These are phyloP conservation scores for Ichneumoninae sp. DNA, from an alignment of 2,888 invertebrate species.

Conservation along the genomic window DNA sequence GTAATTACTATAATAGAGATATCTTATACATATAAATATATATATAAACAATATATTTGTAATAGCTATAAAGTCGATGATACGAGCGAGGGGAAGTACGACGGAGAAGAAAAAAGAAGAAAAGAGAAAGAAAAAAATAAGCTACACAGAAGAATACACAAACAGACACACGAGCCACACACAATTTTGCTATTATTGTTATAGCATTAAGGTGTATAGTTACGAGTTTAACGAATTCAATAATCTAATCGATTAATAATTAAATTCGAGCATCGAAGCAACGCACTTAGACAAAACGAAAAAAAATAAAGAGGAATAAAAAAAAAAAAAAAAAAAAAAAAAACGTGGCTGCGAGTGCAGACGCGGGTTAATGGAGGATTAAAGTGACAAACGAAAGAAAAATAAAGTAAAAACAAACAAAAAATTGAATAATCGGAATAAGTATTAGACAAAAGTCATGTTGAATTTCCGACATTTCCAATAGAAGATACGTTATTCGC, in stretches of 20 bases:
- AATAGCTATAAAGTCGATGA: slow-evolving; percentile 77
- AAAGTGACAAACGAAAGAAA: slow-evolving; percentile 40
- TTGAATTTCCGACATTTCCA: slow-evolving; percentile 51
- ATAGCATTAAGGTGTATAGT: slow-evolving; percentile 77
- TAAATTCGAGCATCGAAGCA: slow-evolving; percentile 73
- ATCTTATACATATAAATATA: slow-evolving; percentile 71
- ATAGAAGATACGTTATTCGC: slow-evolving; percentile 36
- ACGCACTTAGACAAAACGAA: slow-evolving; percentile 66
- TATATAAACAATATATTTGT: slow-evolving; percentile 76
- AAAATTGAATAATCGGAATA: slow-evolving; percentile 46
- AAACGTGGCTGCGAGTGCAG: neutral
- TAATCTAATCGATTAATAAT: slow-evolving; percentile 73
- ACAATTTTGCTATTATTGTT: slow-evolving; percentile 80
- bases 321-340: slow-evolving; percentile 47
- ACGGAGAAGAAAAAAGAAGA: slow-evolving; percentile 63
- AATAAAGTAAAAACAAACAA: slow-evolving; percentile 31
- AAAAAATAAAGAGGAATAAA: too few species aligned
- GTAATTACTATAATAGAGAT: slow-evolving; percentile 75
- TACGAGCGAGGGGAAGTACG: slow-evolving; percentile 33
- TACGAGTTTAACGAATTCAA: slow-evolving; percentile 74
- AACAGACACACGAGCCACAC: slow-evolving; percentile 69
- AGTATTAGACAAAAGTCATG: slow-evolving; percentile 56
- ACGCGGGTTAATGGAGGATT: slow-evolving; percentile 29
- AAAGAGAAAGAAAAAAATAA: slow-evolving; percentile 58
- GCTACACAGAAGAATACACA: neutral